Conservation (phyloP, 1,140 invertebrate species). For the Bicyclus anynana region DNA sequence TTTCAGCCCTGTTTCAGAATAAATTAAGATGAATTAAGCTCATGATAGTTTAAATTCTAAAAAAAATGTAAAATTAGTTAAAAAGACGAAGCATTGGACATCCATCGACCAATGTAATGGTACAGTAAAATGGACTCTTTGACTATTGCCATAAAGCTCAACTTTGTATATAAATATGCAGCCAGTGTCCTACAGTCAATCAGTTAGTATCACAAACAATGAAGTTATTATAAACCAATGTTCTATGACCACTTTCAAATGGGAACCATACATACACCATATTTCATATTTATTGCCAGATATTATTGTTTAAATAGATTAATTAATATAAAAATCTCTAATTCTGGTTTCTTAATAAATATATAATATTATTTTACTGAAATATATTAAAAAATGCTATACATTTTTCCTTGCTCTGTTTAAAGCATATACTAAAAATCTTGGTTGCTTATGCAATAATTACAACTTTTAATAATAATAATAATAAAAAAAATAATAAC, state of each 20-base stretch:
- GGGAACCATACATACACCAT: neutral
- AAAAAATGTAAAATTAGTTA: too few species aligned
- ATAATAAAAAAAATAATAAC: too few species aligned
- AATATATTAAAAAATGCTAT: constrained; percentile 24
- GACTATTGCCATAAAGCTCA: too few species aligned
- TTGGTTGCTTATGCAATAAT: neutral
- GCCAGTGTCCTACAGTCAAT: neutral
- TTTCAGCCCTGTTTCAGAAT: too few species aligned
- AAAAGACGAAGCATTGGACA: too few species aligned
- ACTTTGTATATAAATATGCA: too few species aligned
- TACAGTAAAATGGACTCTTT: too few species aligned
- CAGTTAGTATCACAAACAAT: neutral
- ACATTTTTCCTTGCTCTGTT: constrained; percentile 1
- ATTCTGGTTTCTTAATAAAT: neutral
- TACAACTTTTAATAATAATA: neutral
- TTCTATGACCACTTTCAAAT: too few species aligned
- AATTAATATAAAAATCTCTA: neutral
- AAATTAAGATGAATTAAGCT: too few species aligned
- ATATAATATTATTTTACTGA: constrained; percentile 14
- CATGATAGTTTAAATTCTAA: too few species aligned
- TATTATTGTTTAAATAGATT: neutral
- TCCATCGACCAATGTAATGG: too few species aligned
- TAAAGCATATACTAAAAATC: neutral
- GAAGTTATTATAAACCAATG: too few species aligned
- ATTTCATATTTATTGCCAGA: neutral